phyloP scores from a whole-genome alignment of 2,113 vertebrate species.

The Noctilio leporinus region DNA sequence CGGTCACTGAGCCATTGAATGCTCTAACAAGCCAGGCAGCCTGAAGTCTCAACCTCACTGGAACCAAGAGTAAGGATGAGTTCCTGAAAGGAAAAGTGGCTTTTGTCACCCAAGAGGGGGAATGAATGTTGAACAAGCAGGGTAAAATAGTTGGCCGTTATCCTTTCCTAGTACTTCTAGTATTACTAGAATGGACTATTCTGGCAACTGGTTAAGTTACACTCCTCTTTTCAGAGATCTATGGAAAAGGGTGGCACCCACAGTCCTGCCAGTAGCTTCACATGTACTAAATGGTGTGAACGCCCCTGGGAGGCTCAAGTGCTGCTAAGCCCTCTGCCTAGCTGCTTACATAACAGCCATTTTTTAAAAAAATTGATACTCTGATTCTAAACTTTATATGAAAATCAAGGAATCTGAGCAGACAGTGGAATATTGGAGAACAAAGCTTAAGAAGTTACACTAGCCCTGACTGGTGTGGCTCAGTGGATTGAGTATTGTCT shows the following conservation, averaged over 20 bases:
- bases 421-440: background rate
- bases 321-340: background rate
- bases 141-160: background rate
- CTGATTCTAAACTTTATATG: background rate
- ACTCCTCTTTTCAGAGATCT: background rate
- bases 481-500: no score
- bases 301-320: background rate
- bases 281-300: background rate
- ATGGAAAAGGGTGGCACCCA: no score
- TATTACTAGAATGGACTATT: background rate
- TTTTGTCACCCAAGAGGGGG: background rate
- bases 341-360: background rate
- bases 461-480: no score
- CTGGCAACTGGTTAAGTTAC: background rate
- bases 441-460: background rate
- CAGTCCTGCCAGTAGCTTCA: background rate
- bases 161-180: background rate
- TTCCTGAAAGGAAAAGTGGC: background rate
- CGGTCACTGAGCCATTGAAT: background rate
- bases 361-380: background rate
- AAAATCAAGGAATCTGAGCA: background rate
- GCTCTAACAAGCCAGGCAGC: background rate
- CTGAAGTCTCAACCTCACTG: background rate
- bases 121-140: background rate
- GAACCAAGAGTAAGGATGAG: background rate